phyloP scores from a whole-genome alignment of 2,113 vertebrate species.

The Leucopsar rothschildi region DNA sequence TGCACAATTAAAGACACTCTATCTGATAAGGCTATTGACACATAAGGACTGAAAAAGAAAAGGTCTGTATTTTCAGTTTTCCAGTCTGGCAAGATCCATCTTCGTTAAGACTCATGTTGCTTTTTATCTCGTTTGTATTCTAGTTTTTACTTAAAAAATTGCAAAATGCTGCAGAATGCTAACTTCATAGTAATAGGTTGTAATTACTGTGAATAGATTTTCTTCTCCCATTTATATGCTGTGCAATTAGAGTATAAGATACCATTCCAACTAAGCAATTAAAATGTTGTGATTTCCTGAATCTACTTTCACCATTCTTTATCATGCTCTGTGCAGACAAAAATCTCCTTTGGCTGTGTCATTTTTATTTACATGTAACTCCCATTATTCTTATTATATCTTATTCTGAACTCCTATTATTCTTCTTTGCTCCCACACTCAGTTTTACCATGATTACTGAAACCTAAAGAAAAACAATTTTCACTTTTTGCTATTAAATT shows the following conservation, averaged over 20 bases:
- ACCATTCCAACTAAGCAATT: neutral
- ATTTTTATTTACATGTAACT: neutral
- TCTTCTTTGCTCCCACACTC: neutral
- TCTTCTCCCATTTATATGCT: neutral
- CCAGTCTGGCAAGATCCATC: neutral
- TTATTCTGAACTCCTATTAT: neutral
- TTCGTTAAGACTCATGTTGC: neutral
- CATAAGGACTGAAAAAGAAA: neutral
- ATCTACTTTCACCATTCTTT: neutral
- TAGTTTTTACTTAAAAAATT: neutral
- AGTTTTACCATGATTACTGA: neutral
- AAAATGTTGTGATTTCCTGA: neutral
- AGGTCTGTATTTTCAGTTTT: neutral
- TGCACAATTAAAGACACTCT: neutral
- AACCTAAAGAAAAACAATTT: neutral
- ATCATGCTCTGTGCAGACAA: neutral
- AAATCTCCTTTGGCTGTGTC: neutral
- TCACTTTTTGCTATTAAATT: neutral
- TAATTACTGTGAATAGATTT: neutral
- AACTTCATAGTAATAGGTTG: neutral
- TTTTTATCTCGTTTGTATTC: neutral
- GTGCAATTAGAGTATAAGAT: neutral
- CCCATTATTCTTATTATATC: neutral
- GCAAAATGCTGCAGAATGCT: neutral
- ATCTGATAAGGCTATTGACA: neutral